A percentile compares a stretch with the other conserved stretches of the same genome.
Evolutionary conservation across 2,113 vertebrate species (phyloP).

Genomic region (Periophthalmodon schlosseri): DNA sequence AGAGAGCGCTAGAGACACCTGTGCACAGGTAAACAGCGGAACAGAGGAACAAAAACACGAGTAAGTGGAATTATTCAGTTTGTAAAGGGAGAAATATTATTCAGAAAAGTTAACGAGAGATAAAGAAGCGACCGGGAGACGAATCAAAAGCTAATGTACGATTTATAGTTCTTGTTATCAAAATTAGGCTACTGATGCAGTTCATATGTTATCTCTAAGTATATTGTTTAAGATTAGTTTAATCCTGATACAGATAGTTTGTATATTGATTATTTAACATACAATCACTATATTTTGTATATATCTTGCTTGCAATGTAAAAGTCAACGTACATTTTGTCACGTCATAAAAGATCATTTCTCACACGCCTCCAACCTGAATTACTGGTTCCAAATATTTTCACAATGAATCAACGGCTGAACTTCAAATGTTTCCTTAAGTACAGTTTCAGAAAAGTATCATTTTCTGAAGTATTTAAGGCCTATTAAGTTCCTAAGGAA

Average conservation of each 20-base stretch:
- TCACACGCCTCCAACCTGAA: not conserved
- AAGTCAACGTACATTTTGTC: not conserved
- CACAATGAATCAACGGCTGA: not conserved
- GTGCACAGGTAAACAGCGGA: conserved; percentile 6
- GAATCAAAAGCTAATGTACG: not conserved
- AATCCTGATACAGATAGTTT: not conserved
- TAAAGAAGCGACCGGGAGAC: not conserved
- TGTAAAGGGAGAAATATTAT: not conserved
- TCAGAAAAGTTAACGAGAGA: not conserved
- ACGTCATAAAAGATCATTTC: not conserved
- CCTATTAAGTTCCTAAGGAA: no score
- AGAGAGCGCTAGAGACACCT: not conserved
- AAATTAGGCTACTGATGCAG: not conserved
- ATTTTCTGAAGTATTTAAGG: no score
- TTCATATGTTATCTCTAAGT: not conserved
- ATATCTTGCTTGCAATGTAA: not conserved
- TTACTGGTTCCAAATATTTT: conserved; percentile 6
- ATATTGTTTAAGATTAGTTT: not conserved
- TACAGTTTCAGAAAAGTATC: not conserved
- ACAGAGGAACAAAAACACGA: not conserved
- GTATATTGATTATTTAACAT: not conserved
- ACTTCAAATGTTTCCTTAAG: not conserved
- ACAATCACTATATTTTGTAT: not conserved
- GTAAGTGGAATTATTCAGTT: not conserved
- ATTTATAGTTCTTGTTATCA: not conserved